Evolutionary conservation across 2,888 invertebrate genomes (phyloP).

Genomic region (Thymelicus lineola): DNA sequence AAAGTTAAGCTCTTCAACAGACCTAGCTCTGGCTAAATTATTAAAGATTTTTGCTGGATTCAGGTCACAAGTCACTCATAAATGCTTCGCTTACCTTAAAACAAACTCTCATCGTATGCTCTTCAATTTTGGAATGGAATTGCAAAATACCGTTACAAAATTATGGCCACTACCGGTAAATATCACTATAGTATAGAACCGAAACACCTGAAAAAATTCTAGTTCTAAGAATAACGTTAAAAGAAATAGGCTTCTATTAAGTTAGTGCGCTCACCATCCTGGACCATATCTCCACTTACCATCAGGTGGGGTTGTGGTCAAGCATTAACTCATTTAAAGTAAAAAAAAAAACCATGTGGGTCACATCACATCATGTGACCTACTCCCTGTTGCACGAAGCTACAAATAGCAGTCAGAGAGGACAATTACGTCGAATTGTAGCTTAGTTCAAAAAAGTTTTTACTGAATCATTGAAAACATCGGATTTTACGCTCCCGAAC

Average conservation of each 20-base stretch:
- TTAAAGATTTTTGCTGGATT: slow-evolving; percentile 17
- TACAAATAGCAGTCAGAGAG: neutral
- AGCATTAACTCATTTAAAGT: too few species aligned
- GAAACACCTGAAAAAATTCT: too few species aligned
- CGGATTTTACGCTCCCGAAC: neutral
- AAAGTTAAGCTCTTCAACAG: slow-evolving; percentile 4
- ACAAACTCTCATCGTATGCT: slow-evolving; percentile 14
- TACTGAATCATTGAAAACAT: slow-evolving; percentile 28
- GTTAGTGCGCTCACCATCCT: too few species aligned
- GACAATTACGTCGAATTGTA: slow-evolving; percentile 16
- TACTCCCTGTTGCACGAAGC: neutral
- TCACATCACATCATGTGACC: too few species aligned
- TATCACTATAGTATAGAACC: too few species aligned
- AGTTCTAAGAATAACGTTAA: too few species aligned
- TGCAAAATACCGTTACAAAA: slow-evolving; percentile 18
- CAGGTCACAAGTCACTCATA: slow-evolving; percentile 21
- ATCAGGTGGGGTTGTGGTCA: too few species aligned
- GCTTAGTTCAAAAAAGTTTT: slow-evolving; percentile 15
- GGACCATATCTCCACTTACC: too few species aligned
- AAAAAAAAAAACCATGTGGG: too few species aligned
- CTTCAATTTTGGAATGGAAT: slow-evolving; percentile 6
- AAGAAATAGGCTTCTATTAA: too few species aligned
- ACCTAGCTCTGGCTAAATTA: slow-evolving; percentile 9
- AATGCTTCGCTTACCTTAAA: slow-evolving; percentile 22
- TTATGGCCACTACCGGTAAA: too few species aligned